These are phyloP conservation scores for Meteorus colon DNA, from an alignment of 2,888 invertebrate genomes.

Conservation along the genomic window DNA sequence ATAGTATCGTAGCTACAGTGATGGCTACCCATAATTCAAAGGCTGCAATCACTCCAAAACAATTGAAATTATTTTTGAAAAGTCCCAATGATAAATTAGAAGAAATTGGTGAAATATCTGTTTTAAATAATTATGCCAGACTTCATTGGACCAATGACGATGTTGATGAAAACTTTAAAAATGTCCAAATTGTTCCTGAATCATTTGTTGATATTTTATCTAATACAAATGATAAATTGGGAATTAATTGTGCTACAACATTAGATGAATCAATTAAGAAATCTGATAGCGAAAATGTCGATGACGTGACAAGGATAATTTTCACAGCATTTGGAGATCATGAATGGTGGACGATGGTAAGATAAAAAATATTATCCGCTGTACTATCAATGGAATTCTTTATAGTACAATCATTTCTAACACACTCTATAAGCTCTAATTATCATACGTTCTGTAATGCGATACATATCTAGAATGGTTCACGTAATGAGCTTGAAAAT, in stretches of 20 bases:
- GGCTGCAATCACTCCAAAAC: conserved; percentile 49
- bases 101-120: conserved; percentile 56
- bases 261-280: conserved; percentile 55
- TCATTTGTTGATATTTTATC: conserved; percentile 37
- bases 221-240: conserved; percentile 55
- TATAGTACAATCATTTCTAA: too few relatives aligned
- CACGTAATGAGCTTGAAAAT: too few relatives aligned
- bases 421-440: too few relatives aligned
- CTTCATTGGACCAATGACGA: conserved; percentile 58
- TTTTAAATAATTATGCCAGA: conserved; percentile 57
- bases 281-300: conserved; percentile 56
- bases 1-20: conserved; percentile 61
- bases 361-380: background rate
- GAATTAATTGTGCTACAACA: conserved; percentile 61
- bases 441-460: too few relatives aligned
- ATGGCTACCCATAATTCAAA: conserved; percentile 55
- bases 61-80: conserved; percentile 59
- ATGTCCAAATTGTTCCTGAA: conserved; percentile 31
- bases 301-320: conserved; percentile 57
- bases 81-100: conserved; percentile 52
- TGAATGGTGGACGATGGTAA: conserved; percentile 71
- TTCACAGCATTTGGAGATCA: conserved; percentile 64
- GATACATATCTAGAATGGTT: too few relatives aligned
- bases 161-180: conserved; percentile 48
- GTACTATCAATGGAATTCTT: background rate